phyloP scores from a whole-genome alignment of 1,140 invertebrate genomes.

The Ganaspis sp. region DNA sequence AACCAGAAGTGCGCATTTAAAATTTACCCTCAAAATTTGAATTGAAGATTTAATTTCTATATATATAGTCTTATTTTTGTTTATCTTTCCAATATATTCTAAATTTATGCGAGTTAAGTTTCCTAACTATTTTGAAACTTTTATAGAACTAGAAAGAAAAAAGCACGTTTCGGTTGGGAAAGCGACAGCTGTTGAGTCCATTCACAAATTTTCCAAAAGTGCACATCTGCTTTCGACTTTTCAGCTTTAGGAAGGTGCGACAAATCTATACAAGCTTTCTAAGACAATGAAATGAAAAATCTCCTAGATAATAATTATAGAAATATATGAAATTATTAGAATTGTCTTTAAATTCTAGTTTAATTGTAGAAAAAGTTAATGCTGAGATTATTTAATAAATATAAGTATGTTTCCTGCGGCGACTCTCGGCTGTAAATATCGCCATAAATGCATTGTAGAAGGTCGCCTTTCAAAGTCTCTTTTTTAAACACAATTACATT shows the following conservation, averaged over 20 bases:
- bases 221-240: background rate
- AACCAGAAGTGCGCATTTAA: no score
- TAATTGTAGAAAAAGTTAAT: background rate
- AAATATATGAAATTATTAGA: no score
- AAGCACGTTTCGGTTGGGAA: background rate
- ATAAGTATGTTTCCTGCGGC: background rate
- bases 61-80: no score
- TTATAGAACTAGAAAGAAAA: background rate
- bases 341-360: background rate
- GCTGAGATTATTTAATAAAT: background rate
- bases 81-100: no score
- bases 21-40: no score
- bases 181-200: background rate
- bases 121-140: background rate
- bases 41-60: no score
- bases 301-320: no score
- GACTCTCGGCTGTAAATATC: background rate
- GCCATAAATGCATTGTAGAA: constrained; percentile 1
- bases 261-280: no score
- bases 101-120: no score
- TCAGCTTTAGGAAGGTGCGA: background rate
- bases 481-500: constrained; percentile 25
- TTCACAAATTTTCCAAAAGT: background rate
- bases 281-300: background rate
- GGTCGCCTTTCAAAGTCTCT: background rate